Base-by-base conservation (phyloP, 1,140 invertebrate genomes). In the Linepithema humile region DNA sequence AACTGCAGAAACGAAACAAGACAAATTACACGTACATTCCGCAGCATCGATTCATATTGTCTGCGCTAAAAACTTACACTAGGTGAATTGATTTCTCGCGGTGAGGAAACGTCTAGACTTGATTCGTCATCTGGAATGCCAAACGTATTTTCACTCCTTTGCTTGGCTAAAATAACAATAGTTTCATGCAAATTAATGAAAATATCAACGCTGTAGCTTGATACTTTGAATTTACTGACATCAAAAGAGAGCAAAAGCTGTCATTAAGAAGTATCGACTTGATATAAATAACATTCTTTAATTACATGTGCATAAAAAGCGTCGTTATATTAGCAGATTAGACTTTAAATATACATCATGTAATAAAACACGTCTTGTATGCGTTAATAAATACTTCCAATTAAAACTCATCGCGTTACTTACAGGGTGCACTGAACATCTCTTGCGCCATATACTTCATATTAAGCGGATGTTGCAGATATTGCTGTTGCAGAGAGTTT, bases 31-130 rank as follows among this genome's bases (percentile, higher is more conserved):
- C 26, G n/a, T 15, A 3, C 5, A 53, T 40, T 12, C 5, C 10
- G 10, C 9, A 3, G n/a, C 26, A 17, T 70, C 15, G 0, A 48
- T 50, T 59, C 29, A n/a, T n/a, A 26, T 72, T 5, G 3, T 17
- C 9, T 6, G 1, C 6, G 0, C 9, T 50, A 50, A 32, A n/a
- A 67, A 94, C 94, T 94, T 92, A 96, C 96, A 93, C 96, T 95
- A 9, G 96, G 96, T 57, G 96, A 97, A 91, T 97, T 96, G 62
- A 96, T 95, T 92, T 96, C 96, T 84, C 96, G 93, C 0, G 96
- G 96, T 17, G 96, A 96, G 2, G 96, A 96, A 20, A 96, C 95
- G 85, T 96, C 96, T 69, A 96, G 92, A 92, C 96, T 96, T 3
- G 96, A 96, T 87, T 97, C 96, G 83, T 97, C 96, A 89, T 97